phyloP scores from a whole-genome alignment of 2,797 vertebrate species.

The Galago senegalensis region DNA sequence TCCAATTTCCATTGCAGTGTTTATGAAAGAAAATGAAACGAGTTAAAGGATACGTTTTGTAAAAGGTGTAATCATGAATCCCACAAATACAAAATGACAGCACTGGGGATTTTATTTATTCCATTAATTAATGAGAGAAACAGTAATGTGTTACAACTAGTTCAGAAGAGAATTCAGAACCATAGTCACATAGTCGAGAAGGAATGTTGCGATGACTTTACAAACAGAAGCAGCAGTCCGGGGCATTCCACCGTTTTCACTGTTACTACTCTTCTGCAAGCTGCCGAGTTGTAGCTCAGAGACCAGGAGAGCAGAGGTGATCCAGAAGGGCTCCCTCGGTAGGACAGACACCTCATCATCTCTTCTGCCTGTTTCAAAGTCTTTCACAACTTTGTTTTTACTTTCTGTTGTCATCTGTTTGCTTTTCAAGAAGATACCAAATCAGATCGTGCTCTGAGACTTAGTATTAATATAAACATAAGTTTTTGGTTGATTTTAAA shows the following conservation, averaged over 20 bases:
- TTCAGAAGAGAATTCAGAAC: slow-evolving; percentile 45
- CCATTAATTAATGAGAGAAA: slow-evolving; percentile 26
- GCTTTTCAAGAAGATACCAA: slow-evolving; percentile 10
- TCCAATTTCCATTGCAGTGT: slow-evolving; percentile 35
- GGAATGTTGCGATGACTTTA: background rate
- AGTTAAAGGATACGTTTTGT: slow-evolving; percentile 25
- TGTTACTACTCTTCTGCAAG: slow-evolving; percentile 24
- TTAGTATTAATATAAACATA: background rate
- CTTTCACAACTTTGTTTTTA: slow-evolving; percentile 37
- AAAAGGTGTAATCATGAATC: slow-evolving; percentile 27
- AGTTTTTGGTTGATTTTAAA: slow-evolving; percentile 53
- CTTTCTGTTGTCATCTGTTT: slow-evolving; percentile 46
- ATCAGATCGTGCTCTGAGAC: background rate
- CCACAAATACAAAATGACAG: slow-evolving; percentile 44
- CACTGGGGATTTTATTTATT: slow-evolving; percentile 48
- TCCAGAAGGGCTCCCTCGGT: background rate
- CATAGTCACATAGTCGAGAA: background rate
- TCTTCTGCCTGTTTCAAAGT: slow-evolving; percentile 20
- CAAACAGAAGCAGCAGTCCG: background rate
- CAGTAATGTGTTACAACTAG: background rate
- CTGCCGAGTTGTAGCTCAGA: slow-evolving; percentile 6
- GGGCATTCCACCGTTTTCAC: slow-evolving; percentile 3
- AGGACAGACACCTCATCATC: background rate
- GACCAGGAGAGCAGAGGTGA: background rate
- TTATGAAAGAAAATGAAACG: slow-evolving; percentile 61